phyloP scores from a whole-genome alignment of 2,797 vertebrate species.

The Amblyopsis hoosieri region DNA sequence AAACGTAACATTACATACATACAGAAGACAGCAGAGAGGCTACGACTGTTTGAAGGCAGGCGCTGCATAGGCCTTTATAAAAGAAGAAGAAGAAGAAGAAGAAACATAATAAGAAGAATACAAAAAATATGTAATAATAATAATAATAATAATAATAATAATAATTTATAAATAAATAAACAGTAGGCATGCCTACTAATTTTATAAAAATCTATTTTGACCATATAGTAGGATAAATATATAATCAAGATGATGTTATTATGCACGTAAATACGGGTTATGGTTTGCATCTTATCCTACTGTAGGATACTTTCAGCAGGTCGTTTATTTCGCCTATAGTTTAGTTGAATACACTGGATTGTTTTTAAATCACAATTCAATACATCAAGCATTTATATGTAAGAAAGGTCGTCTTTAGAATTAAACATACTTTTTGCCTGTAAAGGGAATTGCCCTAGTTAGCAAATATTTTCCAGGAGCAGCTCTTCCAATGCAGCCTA shows the following conservation, averaged over 20 bases:
- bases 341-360: too few relatives aligned
- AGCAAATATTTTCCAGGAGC: conserved; percentile 60
- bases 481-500: conserved; percentile 67
- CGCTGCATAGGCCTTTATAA: too few relatives aligned
- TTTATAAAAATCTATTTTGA: too few relatives aligned
- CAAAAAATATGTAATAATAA: background rate
- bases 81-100: too few relatives aligned
- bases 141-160: background rate
- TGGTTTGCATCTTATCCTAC: too few relatives aligned
- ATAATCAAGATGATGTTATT: too few relatives aligned
- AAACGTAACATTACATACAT: conserved; percentile 87
- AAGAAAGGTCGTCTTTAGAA: background rate
- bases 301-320: too few relatives aligned
- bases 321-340: too few relatives aligned
- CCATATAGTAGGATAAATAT: too few relatives aligned
- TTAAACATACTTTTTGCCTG: background rate
- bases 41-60: background rate
- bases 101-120: background rate
- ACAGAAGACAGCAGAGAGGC: conserved; percentile 56
- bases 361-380: too few relatives aligned
- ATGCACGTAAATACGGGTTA: too few relatives aligned
- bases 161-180: conserved; percentile 2
- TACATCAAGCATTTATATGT: background rate
- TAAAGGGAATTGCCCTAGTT: conserved; percentile 7
- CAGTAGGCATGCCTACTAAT: background rate